Conservation (phyloP, 2,113 vertebrate genomes). For the Scortum barcoo region DNA sequence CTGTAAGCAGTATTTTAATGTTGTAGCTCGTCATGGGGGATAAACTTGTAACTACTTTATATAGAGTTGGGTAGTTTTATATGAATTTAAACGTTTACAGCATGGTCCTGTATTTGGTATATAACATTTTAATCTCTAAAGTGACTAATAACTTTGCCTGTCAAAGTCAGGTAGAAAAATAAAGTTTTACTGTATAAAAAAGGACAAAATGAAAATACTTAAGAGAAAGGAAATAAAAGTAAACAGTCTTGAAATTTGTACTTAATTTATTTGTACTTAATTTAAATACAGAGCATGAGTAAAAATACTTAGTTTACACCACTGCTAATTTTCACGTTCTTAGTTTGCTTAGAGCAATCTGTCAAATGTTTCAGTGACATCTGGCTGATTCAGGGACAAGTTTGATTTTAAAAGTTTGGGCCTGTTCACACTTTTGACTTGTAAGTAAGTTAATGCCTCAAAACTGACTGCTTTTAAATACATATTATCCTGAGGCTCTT, state of each 20-base stretch:
- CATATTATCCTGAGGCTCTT: neutral
- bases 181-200: neutral
- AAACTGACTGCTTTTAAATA: neutral
- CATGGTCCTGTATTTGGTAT: neutral
- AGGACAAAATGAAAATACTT: neutral
- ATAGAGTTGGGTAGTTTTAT: neutral
- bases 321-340: neutral
- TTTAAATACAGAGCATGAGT: too few relatives aligned
- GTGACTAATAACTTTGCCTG: neutral
- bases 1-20: too few relatives aligned
- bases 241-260: neutral
- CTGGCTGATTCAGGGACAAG: neutral
- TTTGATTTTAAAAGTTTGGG: neutral
- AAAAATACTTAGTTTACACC: neutral
- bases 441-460: neutral
- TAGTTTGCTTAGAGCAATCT: neutral
- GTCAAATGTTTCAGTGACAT: neutral
- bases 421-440: neutral
- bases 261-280: too few relatives aligned
- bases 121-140: neutral
- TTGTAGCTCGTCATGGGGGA: too few relatives aligned
- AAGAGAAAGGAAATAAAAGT: neutral
- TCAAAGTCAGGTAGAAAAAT: neutral
- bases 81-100: neutral
- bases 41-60: neutral